Base-by-base conservation (phyloP, 2,113 vertebrate species). In the Rhea americana region DNA sequence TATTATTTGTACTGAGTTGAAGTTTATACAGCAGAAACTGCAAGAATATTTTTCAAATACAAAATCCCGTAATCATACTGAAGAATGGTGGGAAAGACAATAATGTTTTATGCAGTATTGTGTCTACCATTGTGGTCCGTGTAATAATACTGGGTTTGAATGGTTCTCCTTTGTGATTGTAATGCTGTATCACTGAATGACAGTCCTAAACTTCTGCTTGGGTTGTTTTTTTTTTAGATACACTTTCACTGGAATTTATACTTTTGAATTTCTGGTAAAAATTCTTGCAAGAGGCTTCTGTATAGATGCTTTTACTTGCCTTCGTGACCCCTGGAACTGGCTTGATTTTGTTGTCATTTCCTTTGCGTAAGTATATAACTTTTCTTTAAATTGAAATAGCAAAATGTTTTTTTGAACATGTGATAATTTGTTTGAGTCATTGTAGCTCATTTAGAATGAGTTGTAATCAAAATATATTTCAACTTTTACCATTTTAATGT, bases 241-340 rank as follows among this genome's bases (percentile, higher is more conserved):
- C 87, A 98, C 97, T 67, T 99, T 99, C 93, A 99, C 99, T 93
- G 99, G 98, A 80, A 99, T 99, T 97, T 99, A 99, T 96, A 99
- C 99, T 43, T 98, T 98, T 97, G 99, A 99, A 96, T 99, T 98
- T 75, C 97, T 99, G 24, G 95, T 99, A 93, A 99, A 99, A 98
- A 98, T 99, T 73, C 96, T 99, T 96, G 98, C 99, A 88, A 98
- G 99, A 97, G 99, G 99, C 61, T 99, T 99, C 96, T 99, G 98
- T 96, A 91, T 99, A 94, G 99, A 98, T 86, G 96, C 98, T 87
- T 99, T 99, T 96, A 99, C 99, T 50, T 99, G 99, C 91, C 98
- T 99, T 66, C 98, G 99, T 95, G 99, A 99, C 93, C 99, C 99
- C 15, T 99, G 99, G 99, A 99, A 99, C 96, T 99, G 99, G 99